Conservation (phyloP, 2,113 vertebrate genomes). For the Struthio camelus region DNA sequence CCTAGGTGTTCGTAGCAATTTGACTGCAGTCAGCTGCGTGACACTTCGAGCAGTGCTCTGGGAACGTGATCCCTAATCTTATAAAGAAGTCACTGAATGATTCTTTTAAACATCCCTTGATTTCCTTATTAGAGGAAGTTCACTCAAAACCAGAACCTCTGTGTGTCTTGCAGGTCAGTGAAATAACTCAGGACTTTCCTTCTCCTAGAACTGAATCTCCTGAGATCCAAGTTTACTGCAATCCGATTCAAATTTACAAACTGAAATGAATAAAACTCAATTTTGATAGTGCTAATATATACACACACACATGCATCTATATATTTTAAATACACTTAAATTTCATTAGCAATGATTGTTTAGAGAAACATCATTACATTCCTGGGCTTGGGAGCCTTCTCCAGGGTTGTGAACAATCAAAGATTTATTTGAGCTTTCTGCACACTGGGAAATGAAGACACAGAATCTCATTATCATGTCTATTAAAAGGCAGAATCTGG, state of each 20-base stretch:
- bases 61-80: constrained; percentile 38
- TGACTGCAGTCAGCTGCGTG: background rate
- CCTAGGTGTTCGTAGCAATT: background rate
- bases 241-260: constrained; percentile 53
- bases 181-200: constrained; percentile 65
- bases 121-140: constrained; percentile 25
- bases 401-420: constrained; percentile 82
- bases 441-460: constrained; percentile 83
- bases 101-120: constrained; percentile 30
- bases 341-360: constrained; percentile 79
- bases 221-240: constrained; percentile 45
- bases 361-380: constrained; percentile 72
- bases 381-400: constrained; percentile 74
- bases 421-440: constrained; percentile 82
- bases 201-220: constrained; percentile 46
- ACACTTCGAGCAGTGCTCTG: background rate
- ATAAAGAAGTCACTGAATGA: constrained; percentile 36
- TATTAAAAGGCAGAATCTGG: constrained; percentile 87
- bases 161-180: constrained; percentile 2
- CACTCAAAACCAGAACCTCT: constrained; percentile 31
- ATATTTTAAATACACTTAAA: constrained; percentile 64
- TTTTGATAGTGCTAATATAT: constrained; percentile 56
- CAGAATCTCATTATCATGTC: constrained; percentile 85
- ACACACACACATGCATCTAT: constrained; percentile 54
- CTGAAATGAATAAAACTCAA: constrained; percentile 46